phyloP scores from a whole-genome alignment of 2,888 invertebrate genomes.

The Gymnosoma rotundatum region DNA sequence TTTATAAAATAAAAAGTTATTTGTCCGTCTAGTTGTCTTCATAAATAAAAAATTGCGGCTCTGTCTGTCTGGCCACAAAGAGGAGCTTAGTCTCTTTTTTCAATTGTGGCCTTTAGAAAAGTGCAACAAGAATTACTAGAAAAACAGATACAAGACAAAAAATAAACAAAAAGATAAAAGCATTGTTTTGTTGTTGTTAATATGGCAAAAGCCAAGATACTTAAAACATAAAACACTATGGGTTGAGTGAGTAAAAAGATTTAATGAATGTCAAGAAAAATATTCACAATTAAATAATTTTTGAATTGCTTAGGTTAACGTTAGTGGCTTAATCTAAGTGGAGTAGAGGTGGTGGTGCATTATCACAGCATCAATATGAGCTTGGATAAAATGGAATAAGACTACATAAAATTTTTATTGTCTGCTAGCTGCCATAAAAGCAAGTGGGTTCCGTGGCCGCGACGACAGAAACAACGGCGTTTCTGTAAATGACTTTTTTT shows the following conservation, averaged over 20 bases:
- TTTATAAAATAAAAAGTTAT: constrained; percentile 5
- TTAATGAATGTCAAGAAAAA: too few relatives aligned
- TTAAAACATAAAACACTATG: constrained; percentile 8
- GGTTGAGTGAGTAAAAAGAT: background rate
- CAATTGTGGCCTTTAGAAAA: constrained; percentile 21
- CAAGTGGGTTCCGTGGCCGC: too few relatives aligned
- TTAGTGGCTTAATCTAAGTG: too few relatives aligned
- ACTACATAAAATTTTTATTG: too few relatives aligned
- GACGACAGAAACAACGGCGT: too few relatives aligned
- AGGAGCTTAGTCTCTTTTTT: background rate
- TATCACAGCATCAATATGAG: too few relatives aligned
- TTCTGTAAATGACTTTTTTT: too few relatives aligned
- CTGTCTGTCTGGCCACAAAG: constrained; percentile 40
- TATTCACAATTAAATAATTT: too few relatives aligned
- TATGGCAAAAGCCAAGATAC: background rate
- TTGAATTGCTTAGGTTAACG: too few relatives aligned
- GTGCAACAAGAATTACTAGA: constrained; percentile 18
- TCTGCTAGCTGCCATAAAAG: too few relatives aligned
- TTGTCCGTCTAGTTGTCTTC: constrained; percentile 7
- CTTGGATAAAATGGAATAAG: too few relatives aligned
- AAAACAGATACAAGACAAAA: background rate
- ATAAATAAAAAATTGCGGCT: constrained; percentile 25
- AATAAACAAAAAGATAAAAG: background rate
- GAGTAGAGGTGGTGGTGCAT: too few relatives aligned
- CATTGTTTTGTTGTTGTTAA: background rate